phyloP scores from a whole-genome alignment of 2,888 invertebrate genomes.

The Gymnocheta viridis region DNA sequence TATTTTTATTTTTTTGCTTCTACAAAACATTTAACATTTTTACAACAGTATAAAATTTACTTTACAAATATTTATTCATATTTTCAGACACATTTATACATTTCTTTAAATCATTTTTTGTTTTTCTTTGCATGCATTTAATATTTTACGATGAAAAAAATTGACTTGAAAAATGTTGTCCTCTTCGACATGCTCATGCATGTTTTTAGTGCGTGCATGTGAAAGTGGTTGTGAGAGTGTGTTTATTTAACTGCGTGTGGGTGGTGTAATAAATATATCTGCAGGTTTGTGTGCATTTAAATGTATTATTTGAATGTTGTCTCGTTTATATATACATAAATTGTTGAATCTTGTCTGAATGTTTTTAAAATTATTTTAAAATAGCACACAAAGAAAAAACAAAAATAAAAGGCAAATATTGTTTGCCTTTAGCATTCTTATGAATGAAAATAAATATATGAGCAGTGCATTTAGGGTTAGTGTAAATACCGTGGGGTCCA shows the following conservation, averaged over 20 bases:
- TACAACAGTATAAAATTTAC: constrained; percentile 41
- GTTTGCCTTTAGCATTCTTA: constrained; percentile 33
- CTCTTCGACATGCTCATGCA: constrained; percentile 25
- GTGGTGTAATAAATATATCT: constrained; percentile 35
- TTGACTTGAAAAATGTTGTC: constrained; percentile 24
- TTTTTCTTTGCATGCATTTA: constrained; percentile 34
- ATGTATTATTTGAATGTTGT: too few species aligned
- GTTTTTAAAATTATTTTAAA: constrained; percentile 26
- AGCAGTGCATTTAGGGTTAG: constrained; percentile 28
- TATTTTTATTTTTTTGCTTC: neutral
- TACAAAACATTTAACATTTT: constrained; percentile 17
- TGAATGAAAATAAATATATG: constrained; percentile 42
- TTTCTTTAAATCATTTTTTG: neutral
- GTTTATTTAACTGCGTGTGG: constrained; percentile 14
- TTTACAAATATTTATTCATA: constrained; percentile 55
- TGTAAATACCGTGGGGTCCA: neutral
- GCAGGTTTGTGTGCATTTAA: constrained; percentile 25
- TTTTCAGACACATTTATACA: constrained; percentile 16
- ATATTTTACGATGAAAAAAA: neutral
- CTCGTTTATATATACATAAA: neutral
- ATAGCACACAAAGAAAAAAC: constrained; percentile 3
- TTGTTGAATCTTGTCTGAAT: neutral
- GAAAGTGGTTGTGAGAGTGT: neutral
- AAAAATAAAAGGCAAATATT: constrained; percentile 45
- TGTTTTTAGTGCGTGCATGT: constrained; percentile 22